A percentile compares a stretch with the other conserved stretches of the same genome.
These are phyloP conservation scores for cat (Felis catus) DNA, from an alignment of 2,113 vertebrate genomes.

Conservation along the genomic window F.catus_Fca126_mat1.0 CM031429.1:81762001-81762500, in stretches of 20 bases:
- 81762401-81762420: background rate
- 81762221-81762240: background rate
- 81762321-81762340: background rate
- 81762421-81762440: background rate
- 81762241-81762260: no score
- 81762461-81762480: conserved; percentile 31
- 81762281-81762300: accelerated
- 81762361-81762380: accelerated
- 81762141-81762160: accelerated
- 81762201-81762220: background rate
- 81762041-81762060: background rate
- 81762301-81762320: background rate
- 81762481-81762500: conserved; percentile 53
- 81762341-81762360: background rate
- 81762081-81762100: background rate
- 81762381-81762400: accelerated
- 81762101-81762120: accelerated
- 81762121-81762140: background rate
- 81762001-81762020: background rate
- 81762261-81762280: background rate
- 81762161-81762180: background rate
- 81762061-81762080: background rate
- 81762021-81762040: no score
- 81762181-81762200: background rate
- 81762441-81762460: conserved; percentile 48